Conservation (phyloP, 2,113 vertebrate species). For the Oncorhynchus clarkii region DNA sequence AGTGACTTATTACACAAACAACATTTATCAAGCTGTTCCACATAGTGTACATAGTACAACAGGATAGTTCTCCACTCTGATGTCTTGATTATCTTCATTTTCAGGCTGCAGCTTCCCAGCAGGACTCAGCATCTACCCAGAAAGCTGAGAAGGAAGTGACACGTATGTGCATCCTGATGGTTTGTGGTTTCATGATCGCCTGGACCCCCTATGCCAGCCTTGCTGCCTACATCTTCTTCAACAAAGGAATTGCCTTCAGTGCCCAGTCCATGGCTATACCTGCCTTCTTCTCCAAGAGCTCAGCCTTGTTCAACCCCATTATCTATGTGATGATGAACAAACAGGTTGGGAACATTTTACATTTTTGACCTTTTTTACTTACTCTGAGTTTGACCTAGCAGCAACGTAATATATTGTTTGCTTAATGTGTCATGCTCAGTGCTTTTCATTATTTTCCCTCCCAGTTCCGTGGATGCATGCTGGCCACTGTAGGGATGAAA, state of each 20-base stretch:
- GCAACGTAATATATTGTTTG: no score
- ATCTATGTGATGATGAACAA: slow-evolving; percentile 58
- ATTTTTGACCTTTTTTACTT: background rate
- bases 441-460: background rate
- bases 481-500: slow-evolving; percentile 72
- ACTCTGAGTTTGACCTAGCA: background rate
- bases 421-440: no score
- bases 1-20: background rate
- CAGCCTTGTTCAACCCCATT: slow-evolving; percentile 59
- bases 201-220: slow-evolving; percentile 64
- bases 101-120: slow-evolving; percentile 70
- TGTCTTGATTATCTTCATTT: background rate
- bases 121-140: slow-evolving; percentile 65
- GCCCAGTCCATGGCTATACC: slow-evolving; percentile 65
- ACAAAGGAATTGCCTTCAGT: slow-evolving; percentile 62
- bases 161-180: slow-evolving; percentile 71
- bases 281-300: slow-evolving; percentile 73
- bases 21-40: background rate
- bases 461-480: slow-evolving; percentile 73
- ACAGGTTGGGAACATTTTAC: slow-evolving; percentile 50
- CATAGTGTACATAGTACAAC: background rate
- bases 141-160: slow-evolving; percentile 72
- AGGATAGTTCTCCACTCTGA: background rate
- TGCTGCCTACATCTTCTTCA: slow-evolving; percentile 71
- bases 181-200: slow-evolving; percentile 66